phyloP scores from a whole-genome alignment of 2,888 invertebrate species.

The Rotaria sp. region DNA sequence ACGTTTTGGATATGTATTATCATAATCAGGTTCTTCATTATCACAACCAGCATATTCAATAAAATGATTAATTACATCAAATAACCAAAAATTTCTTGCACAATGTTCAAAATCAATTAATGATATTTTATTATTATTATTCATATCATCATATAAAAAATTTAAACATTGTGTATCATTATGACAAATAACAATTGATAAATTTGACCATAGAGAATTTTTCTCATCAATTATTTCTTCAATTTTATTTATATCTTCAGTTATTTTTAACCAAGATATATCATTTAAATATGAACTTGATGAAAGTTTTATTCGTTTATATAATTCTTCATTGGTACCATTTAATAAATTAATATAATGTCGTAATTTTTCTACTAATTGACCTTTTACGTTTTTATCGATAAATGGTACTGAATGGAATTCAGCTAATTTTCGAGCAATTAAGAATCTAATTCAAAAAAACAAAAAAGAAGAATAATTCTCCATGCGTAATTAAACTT shows the following conservation, averaged over 20 bases:
- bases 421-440: neutral
- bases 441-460: neutral
- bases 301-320: neutral
- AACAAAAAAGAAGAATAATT: too few species aligned
- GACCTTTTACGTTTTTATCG: neutral
- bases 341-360: neutral
- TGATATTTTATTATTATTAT: neutral
- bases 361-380: neutral
- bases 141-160: neutral
- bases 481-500: too few species aligned
- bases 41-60: neutral
- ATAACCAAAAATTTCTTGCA: neutral
- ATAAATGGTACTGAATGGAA: neutral
- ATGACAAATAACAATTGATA: neutral
- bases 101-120: constrained; percentile 10
- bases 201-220: neutral
- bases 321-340: neutral
- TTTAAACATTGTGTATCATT: neutral
- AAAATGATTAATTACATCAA: neutral
- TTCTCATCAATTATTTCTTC: neutral
- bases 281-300: too few species aligned
- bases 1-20: neutral
- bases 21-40: neutral
- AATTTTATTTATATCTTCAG: neutral
- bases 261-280: neutral